phyloP scores from a whole-genome alignment of 2,888 invertebrate species.

The Folsomia manolachei region DNA sequence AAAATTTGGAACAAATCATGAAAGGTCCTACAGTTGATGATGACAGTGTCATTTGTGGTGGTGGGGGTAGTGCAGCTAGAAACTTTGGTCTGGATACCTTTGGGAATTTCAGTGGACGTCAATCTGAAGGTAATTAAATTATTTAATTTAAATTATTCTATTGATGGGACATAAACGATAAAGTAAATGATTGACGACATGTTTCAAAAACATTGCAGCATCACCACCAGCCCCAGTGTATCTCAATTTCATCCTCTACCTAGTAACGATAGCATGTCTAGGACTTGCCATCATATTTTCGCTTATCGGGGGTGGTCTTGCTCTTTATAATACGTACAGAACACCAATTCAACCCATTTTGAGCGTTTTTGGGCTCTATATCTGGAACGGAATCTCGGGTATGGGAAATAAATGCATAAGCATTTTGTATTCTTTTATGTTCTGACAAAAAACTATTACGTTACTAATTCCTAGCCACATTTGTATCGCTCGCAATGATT shows the following conservation, averaged over 20 bases:
- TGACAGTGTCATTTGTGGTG: background rate
- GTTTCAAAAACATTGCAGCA: no score
- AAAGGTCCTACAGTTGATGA: background rate
- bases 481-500: slow-evolving; percentile 33
- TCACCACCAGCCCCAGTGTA: slow-evolving; percentile 16
- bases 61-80: background rate
- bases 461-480: slow-evolving; percentile 25
- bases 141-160: no score
- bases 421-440: slow-evolving; percentile 3
- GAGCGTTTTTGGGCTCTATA: slow-evolving; percentile 42
- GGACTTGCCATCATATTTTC: slow-evolving; percentile 34
- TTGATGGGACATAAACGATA: no score
- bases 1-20: slow-evolving; percentile 31
- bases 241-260: slow-evolving; percentile 38
- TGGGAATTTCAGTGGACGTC: background rate
- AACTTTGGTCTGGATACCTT: background rate
- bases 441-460: background rate
- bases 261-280: slow-evolving; percentile 34
- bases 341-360: slow-evolving; percentile 43
- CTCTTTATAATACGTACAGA: slow-evolving; percentile 43
- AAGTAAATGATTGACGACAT: no score
- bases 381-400: slow-evolving; percentile 47
- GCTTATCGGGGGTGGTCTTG: slow-evolving; percentile 27
- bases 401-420: background rate
- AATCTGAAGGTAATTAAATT: background rate